phyloP scores from a whole-genome alignment of 2,113 vertebrate species.

The Leptobrachium ailaonicum region DNA sequence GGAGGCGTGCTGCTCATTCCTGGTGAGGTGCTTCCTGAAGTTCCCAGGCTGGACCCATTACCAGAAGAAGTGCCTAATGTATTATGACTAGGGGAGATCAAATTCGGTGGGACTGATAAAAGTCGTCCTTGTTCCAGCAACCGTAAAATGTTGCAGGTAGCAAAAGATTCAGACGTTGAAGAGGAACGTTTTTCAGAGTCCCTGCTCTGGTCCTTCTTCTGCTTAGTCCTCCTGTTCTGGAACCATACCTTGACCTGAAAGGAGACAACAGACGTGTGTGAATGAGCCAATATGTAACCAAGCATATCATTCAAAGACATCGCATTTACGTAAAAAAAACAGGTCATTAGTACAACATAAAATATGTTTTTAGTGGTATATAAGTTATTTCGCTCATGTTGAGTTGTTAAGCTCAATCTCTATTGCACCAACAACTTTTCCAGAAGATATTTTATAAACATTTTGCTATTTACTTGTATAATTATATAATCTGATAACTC shows the following conservation, averaged over 20 bases:
- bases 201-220: constrained; percentile 95
- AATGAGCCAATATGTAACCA: neutral
- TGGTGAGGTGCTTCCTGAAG: constrained; percentile 69
- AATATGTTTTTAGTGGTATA: too few species aligned
- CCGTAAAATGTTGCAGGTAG: constrained; percentile 89
- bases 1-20: constrained; percentile 63
- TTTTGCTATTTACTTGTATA: too few species aligned
- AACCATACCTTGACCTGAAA: constrained; percentile 94
- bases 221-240: constrained; percentile 94
- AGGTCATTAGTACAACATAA: too few species aligned
- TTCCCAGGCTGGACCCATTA: constrained; percentile 66
- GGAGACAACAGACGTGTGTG: neutral
- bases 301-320: too few species aligned
- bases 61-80: constrained; percentile 46
- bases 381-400: too few species aligned
- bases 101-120: constrained; percentile 74
- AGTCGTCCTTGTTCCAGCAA: constrained; percentile 89
- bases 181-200: constrained; percentile 83
- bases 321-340: too few species aligned
- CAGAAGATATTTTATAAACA: too few species aligned
- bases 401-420: too few species aligned
- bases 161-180: constrained; percentile 79
- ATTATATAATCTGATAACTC: too few species aligned
- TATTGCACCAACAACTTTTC: too few species aligned
- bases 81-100: constrained; percentile 64